Base-by-base conservation (phyloP, 2,797 vertebrate genomes). In the Acanthopagrus latus region DNA sequence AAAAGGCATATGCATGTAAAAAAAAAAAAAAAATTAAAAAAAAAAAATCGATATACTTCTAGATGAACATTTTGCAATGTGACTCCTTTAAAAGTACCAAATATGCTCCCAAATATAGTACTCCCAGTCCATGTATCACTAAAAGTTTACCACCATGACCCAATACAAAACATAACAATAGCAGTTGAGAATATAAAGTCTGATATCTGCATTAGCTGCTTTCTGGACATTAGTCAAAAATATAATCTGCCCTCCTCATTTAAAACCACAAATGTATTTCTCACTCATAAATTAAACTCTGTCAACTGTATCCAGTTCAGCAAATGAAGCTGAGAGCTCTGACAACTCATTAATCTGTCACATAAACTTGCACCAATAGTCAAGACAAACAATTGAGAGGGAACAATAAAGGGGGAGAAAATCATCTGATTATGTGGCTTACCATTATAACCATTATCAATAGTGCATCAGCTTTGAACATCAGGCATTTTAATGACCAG, bases 151-250 rank as follows among this genome's bases (percentile, higher is more conserved):
- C 20, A 50, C 12, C 8, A 33, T 29, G 56, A 38, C 38, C 27
- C 29, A 38, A 54, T 47, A 25, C 11, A 17, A 17, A 12, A 27
- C 7, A 38, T 33, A 38, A 23, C 48, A 29, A 55, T 27, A 43
- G 10, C 21, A 50, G 13, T 12, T 48, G 3, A 48, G 2, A 66
- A 12, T 41, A 62, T 56, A 12, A 9, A 0, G 2, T 18, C 33
- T 50, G 18, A 38, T 38, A 38, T 38, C 38, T 38, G 9, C 38
- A 38, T 38, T 9, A 38, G 38, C 38, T 33, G 48, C 59, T 64
- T 71, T 67, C 43, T 73, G 17, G 41, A 73, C 29, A 64, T 66
- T 3, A 43, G 17, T 48, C 8, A 71, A 67, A 56, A 71, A 68
- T 38, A 38, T 38, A 52, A 52, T 13, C 4, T 2, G 1, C 25